A percentile compares a stretch with the other conserved stretches of the same genome.
phyloP scores from a whole-genome alignment of 2,888 invertebrate genomes.

The Caenorhabditis sp. region DNA sequence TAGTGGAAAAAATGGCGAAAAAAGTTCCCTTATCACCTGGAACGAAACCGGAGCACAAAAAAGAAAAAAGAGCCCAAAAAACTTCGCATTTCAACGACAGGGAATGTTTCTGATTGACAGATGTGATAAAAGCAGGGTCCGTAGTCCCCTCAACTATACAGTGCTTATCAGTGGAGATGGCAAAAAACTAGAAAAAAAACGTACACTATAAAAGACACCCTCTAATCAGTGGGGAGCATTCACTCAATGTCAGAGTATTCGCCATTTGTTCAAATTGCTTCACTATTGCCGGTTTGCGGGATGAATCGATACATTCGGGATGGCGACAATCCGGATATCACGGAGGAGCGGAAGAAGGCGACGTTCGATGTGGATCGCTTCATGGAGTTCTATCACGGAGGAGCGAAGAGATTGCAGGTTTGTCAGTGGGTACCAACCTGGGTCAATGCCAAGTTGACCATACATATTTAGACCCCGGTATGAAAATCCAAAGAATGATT shows the following conservation, averaged over 20 bases:
- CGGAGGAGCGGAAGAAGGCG: constrained; percentile 69
- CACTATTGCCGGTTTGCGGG: neutral
- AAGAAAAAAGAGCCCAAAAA: neutral
- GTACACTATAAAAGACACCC: neutral
- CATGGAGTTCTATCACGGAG: constrained; percentile 69
- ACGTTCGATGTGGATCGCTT: constrained; percentile 69
- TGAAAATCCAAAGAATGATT: no score
- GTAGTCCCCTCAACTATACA: constrained; percentile 1
- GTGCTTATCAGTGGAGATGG: neutral
- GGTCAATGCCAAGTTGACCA: no score
- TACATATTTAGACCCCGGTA: no score
- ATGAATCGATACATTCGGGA: constrained; percentile 67
- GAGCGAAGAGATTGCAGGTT: constrained; percentile 32
- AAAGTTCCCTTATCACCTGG: neutral
- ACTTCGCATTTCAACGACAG: neutral
- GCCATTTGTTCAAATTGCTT: neutral
- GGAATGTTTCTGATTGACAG: constrained; percentile 11
- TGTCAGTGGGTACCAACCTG: no score
- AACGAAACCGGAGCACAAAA: neutral
- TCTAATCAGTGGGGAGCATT: neutral
- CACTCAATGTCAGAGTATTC: constrained; percentile 1
- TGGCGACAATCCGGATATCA: constrained; percentile 74
- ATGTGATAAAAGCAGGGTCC: neutral
- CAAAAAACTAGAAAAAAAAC: constrained; percentile 4
- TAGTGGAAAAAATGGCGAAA: neutral